Evolutionary conservation across 2,888 invertebrate genomes (phyloP), one percentile per base, ranked within the genome.

Genomic region (Ophraella communa): DNA sequence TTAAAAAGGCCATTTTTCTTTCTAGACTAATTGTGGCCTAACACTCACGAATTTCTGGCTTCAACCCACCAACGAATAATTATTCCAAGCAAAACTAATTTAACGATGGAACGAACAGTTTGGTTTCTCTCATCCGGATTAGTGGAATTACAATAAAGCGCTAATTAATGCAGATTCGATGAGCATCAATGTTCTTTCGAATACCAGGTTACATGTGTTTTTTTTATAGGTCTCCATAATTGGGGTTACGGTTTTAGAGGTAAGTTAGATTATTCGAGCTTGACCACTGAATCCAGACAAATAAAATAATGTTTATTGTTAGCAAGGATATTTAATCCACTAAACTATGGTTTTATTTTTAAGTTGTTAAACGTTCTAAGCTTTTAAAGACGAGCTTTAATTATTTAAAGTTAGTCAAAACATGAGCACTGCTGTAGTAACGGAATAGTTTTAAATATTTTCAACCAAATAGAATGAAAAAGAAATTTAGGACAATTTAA

Each of bases 151-250:
- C 56, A 65, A 63, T 67, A 65, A 62, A 67, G 60, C 61, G 51
- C 54, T 58, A 67, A 67, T 67, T 67, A 67, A 67, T 67, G 67
- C 67, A 63, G 62, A 67, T 63, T 63, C 60, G 52, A 56, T 49
- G 39, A 18, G 47, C 65, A 59, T 64, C 59, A 51, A 49, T 65
- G 63, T 67, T 63, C 67, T 65, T 67, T 23, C 55, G 45, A 60
- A 30, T 45, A 27, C 45, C 18, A 14, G 18, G 56, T 56, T 52
- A 59, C 59, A 59, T 63, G 27, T 59, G 51, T 59, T 27, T 24
- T 59, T 59, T 59, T 39, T 35, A 51, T 59, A 33, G 33, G 27
- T 27, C 42, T 4, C 10, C 20, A 20, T 58, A 59, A 59, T 59
- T 51, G 39, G 51, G 27, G 10, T 42, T 59, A 51, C 52, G 51